Evolutionary conservation across 2,113 vertebrate species (phyloP).

Genomic region (Grantiella picta): DNA sequence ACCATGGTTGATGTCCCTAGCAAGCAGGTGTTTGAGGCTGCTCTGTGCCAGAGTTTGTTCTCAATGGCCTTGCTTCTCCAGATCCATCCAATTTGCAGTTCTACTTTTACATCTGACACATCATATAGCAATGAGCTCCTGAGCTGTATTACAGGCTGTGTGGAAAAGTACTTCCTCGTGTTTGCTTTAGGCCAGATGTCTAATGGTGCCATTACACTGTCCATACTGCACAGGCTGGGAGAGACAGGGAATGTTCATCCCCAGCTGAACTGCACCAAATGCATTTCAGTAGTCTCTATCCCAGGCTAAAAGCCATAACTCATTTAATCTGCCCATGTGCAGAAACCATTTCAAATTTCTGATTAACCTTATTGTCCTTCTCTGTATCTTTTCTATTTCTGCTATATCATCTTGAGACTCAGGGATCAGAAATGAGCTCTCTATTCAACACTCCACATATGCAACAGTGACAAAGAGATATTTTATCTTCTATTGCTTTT

Average conservation of each 20-base stretch:
- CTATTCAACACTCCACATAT: background rate
- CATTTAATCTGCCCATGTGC: background rate
- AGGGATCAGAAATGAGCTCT: background rate
- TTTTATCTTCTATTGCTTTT: background rate
- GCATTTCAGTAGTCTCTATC: background rate
- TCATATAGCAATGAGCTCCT: background rate
- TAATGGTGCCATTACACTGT: background rate
- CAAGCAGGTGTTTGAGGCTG: background rate
- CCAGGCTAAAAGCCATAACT: background rate
- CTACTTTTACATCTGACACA: background rate
- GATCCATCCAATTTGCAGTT: background rate
- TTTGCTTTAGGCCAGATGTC: background rate
- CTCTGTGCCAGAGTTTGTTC: background rate
- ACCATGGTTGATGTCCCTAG: background rate
- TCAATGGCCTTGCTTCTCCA: background rate
- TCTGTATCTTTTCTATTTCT: background rate
- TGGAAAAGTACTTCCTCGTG: background rate
- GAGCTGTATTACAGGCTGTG: background rate
- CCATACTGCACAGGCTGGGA: background rate
- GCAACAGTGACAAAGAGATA: background rate
- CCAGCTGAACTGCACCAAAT: background rate
- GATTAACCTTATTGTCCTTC: background rate
- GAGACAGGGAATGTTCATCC: background rate
- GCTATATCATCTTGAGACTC: background rate
- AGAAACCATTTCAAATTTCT: background rate